Evolutionary conservation across 1,140 invertebrate genomes (phyloP).

Genomic region (Semibalanus balanoides): DNA sequence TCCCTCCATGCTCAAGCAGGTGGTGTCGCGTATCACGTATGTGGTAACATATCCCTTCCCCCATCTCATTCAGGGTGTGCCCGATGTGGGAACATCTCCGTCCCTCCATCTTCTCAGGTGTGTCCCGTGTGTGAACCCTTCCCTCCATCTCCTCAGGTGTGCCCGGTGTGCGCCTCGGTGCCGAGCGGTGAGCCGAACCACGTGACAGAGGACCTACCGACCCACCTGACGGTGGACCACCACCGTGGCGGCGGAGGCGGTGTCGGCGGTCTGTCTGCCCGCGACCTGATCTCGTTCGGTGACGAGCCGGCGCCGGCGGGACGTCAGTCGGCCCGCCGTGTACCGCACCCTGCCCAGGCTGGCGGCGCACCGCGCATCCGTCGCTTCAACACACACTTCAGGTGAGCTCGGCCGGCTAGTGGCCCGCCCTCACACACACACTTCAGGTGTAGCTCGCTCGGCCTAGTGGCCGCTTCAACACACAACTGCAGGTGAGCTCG

Average conservation of each 20-base stretch:
- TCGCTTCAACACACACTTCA: conserved; percentile 1
- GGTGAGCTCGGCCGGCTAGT: no score
- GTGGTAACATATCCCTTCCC: no score
- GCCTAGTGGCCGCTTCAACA: no score
- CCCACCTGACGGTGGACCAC: conserved; percentile 89
- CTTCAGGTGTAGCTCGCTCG: no score
- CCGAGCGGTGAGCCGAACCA: conserved; percentile 93
- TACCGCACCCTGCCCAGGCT: not conserved
- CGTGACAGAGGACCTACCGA: conserved; percentile 93
- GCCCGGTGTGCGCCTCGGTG: conserved; percentile 87
- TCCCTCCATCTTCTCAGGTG: not conserved
- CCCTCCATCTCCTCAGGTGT: conserved; percentile 44
- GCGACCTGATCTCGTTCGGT: conserved; percentile 59
- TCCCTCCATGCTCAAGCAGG: not conserved
- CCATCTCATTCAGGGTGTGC: not conserved
- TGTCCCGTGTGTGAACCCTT: not conserved
- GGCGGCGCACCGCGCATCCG: not conserved
- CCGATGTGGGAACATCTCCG: not conserved
- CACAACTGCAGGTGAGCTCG: no score
- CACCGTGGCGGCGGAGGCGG: conserved; percentile 36
- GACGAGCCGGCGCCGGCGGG: conserved; percentile 10
- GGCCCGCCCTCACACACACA: no score
- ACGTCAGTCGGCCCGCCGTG: not conserved
- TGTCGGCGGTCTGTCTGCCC: conserved; percentile 14
- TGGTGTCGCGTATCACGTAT: no score